Percentiles rank a stretch among this genome's conserved stretches.
Conservation (phyloP, 2,797 vertebrate genomes). For the Menidia menidia region DNA sequence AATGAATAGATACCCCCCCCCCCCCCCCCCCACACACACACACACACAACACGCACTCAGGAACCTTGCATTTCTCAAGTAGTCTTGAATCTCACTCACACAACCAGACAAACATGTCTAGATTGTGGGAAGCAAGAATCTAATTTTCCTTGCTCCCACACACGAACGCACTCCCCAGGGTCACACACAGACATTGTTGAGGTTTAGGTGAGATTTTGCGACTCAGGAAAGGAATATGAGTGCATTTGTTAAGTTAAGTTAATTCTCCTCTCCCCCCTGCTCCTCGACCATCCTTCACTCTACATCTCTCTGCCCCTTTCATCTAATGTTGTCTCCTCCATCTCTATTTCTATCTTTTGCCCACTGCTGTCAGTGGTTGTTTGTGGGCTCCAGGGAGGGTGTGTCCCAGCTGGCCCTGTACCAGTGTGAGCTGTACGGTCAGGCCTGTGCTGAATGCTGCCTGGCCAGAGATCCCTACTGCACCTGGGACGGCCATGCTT, state of each 20-base stretch:
- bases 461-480: constrained; percentile 90
- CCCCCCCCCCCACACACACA: constrained; percentile 22
- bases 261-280: background rate
- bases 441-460: constrained; percentile 89
- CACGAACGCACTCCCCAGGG: constrained; percentile 1
- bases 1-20: constrained; percentile 56
- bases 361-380: constrained; percentile 75
- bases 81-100: constrained; percentile 31
- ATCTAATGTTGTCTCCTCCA: background rate
- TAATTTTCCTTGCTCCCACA: constrained; percentile 4
- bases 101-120: constrained; percentile 14
- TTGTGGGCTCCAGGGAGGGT: constrained; percentile 84
- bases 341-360: constrained; percentile 15
- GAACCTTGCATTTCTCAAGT: constrained; percentile 59
- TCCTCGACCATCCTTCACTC: background rate
- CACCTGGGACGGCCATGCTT: constrained; percentile 89
- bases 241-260: constrained; percentile 34
- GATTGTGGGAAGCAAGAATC: constrained; percentile 20
- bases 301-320: background rate
- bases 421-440: constrained; percentile 89
- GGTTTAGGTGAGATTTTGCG: constrained; percentile 34
- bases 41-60: constrained; percentile 15
- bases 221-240: constrained; percentile 21
- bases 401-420: constrained; percentile 87
- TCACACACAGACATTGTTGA: constrained; percentile 25